A percentile compares a stretch with the other conserved stretches of the same genome.
These are phyloP conservation scores for Pristiophorus japonicus DNA, from an alignment of 2,113 vertebrate species.

Conservation along the genomic window DNA sequence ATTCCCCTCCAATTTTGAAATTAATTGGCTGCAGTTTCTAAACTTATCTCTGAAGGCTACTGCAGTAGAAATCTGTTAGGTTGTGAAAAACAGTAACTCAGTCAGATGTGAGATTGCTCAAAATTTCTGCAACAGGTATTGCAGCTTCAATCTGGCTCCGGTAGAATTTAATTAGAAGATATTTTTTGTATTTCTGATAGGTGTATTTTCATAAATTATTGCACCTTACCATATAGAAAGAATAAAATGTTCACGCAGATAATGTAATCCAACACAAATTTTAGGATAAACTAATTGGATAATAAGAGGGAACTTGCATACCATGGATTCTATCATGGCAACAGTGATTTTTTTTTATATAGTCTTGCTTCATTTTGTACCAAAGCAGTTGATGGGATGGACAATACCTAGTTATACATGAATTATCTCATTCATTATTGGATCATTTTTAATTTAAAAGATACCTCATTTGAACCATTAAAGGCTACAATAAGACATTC, in stretches of 20 bases:
- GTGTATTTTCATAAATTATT: not conserved
- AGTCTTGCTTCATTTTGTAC: not conserved
- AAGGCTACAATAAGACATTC: not conserved
- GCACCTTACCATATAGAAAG: not conserved
- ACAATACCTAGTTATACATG: not conserved
- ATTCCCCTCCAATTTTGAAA: conserved; percentile 7
- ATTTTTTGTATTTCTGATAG: not conserved
- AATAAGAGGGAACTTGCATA: not conserved
- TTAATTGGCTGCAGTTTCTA: not conserved
- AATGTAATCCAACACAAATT: not conserved
- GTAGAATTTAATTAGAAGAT: not conserved
- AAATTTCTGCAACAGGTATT: not conserved
- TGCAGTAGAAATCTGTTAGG: not conserved
- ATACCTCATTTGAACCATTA: not conserved
- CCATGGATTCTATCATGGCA: not conserved
- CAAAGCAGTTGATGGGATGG: not conserved
- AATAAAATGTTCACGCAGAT: not conserved
- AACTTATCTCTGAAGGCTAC: not conserved
- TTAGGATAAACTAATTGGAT: not conserved
- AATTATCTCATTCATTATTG: not conserved
- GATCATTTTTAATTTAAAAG: not conserved
- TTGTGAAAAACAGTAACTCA: not conserved
- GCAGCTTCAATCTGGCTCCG: not conserved
- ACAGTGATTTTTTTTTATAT: not conserved
- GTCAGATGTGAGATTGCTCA: not conserved